Conservation (phyloP, 2,888 invertebrate species). For the Gastrophysa polygoni region DNA sequence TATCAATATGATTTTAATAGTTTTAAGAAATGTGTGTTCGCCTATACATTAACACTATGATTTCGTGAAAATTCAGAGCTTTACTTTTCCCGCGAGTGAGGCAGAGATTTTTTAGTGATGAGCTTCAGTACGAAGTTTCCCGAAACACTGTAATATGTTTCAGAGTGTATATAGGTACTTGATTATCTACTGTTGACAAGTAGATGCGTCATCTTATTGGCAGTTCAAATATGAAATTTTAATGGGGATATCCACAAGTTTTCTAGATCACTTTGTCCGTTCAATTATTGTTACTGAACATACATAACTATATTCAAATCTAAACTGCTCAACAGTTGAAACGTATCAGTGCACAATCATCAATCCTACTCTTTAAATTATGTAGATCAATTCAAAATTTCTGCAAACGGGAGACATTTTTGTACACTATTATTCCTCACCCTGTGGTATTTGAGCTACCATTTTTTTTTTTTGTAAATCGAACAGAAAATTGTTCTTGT, state of each 20-base stretch:
- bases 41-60: conserved; percentile 43
- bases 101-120: conserved; percentile 41
- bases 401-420: too few relatives aligned
- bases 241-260: neutral
- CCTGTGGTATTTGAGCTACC: too few relatives aligned
- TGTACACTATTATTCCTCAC: too few relatives aligned
- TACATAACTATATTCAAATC: too few relatives aligned
- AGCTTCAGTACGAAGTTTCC: conserved; percentile 35
- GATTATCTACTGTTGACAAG: conserved; percentile 16
- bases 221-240: conserved; percentile 10
- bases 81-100: conserved; percentile 47
- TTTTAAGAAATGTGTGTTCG: conserved; percentile 46
- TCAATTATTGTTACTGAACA: neutral
- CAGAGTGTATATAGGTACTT: conserved; percentile 40
- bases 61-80: conserved; percentile 23
- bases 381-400: too few relatives aligned
- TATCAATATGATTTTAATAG: conserved; percentile 43
- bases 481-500: too few relatives aligned
- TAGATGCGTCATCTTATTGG: conserved; percentile 2
- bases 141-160: conserved; percentile 42
- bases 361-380: too few relatives aligned
- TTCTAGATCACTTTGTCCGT: conserved; percentile 6
- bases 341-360: too few relatives aligned
- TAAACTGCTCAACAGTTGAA: too few relatives aligned
- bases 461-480: too few relatives aligned